These are phyloP conservation scores for Zeugodacus cucurbitae DNA, from an alignment of 1,140 invertebrate species.

Conservation along the genomic window DNA sequence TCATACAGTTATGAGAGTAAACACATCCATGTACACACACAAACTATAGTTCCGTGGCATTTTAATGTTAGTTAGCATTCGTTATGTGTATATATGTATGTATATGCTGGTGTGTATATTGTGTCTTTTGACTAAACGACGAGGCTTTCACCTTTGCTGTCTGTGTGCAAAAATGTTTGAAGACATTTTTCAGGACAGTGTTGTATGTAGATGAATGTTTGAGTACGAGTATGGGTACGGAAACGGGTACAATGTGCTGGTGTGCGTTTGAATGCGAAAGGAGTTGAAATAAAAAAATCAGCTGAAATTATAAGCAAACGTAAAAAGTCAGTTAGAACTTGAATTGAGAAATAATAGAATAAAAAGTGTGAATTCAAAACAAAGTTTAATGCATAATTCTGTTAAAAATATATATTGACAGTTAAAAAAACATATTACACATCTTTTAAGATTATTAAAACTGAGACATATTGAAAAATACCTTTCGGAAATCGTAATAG, in stretches of 20 bases:
- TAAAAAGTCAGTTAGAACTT: not conserved
- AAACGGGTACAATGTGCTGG: not conserved
- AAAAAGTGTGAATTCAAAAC: not conserved
- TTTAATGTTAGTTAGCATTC: not conserved
- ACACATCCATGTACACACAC: not conserved
- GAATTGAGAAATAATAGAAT: not conserved
- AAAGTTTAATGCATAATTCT: not conserved
- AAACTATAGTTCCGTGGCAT: not conserved
- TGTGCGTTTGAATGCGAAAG: not conserved
- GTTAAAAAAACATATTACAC: not conserved
- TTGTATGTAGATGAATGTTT: not conserved
- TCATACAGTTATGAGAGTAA: not conserved
- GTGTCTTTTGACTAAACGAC: not conserved
- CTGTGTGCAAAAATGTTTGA: not conserved
- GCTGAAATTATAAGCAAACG: constrained; percentile 17
- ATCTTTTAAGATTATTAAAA: not conserved
- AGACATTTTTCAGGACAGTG: not conserved
- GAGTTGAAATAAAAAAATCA: not conserved
- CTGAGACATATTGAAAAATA: too few species aligned
- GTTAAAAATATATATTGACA: not conserved
- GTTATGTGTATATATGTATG: not conserved
- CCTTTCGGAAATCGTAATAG: too few species aligned
- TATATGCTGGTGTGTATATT: not conserved
- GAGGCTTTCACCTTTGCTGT: not conserved
- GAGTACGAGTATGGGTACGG: not conserved